A percentile compares a stretch with the other conserved stretches of the same genome.
These are phyloP conservation scores for Cheilosia vernalis DNA, from an alignment of 2,888 invertebrate species.

Conservation along the genomic window DNA sequence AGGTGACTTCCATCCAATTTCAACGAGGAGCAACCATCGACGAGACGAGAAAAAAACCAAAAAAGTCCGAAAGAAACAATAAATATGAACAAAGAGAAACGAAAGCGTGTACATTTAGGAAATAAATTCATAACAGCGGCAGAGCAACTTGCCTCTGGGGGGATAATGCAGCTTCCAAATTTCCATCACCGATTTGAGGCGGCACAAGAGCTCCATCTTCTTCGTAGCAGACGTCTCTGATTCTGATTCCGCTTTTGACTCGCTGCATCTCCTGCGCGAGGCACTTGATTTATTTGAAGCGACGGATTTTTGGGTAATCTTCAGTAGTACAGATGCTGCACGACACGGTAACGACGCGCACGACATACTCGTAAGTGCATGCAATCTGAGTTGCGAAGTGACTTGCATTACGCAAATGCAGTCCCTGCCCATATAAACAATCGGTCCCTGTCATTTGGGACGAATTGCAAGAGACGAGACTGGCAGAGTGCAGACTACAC, in stretches of 20 bases:
- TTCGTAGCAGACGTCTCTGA: background rate
- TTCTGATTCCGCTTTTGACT: conserved; percentile 3
- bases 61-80: conserved; percentile 25
- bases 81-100: conserved; percentile 44
- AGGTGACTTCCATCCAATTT: conserved; percentile 57
- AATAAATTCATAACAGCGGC: conserved; percentile 50
- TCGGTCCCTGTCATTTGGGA: conserved; percentile 45
- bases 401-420: conserved; percentile 66
- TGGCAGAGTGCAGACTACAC: conserved; percentile 12
- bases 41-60: background rate
- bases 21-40: conserved; percentile 20
- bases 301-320: conserved; percentile 67
- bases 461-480: conserved; percentile 19
- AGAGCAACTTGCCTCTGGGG: conserved; percentile 8
- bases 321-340: conserved; percentile 38
- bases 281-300: conserved; percentile 71
- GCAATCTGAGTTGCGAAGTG: conserved; percentile 64
- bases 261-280: conserved; percentile 53
- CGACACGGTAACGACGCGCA: conserved; percentile 1
- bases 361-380: conserved; percentile 69
- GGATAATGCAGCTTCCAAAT: background rate
- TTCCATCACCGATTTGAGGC: conserved; percentile 31
- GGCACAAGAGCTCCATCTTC: conserved; percentile 26
- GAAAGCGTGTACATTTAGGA: conserved; percentile 66
- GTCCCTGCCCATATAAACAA: conserved; percentile 42